phyloP scores from a whole-genome alignment of 2,888 invertebrate genomes.

The Slavum lentiscoides region DNA sequence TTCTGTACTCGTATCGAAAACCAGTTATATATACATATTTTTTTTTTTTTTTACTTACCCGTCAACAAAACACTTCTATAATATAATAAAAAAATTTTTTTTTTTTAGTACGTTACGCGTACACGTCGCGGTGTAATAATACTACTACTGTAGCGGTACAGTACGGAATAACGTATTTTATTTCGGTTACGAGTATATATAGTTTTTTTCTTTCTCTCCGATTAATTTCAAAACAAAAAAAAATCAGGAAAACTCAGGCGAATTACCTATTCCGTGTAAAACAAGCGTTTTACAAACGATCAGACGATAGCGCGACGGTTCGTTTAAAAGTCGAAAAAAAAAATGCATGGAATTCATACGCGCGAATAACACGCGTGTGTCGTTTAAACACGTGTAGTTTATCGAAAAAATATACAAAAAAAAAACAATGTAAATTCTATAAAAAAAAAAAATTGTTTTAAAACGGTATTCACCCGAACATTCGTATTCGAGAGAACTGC shows the following conservation, averaged over 20 bases:
- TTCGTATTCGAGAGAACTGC: too few species aligned
- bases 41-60: background rate
- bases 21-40: conserved; percentile 1
- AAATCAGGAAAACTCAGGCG: too few species aligned
- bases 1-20: background rate
- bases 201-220: background rate
- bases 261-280: too few species aligned
- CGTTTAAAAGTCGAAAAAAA: too few species aligned
- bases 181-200: background rate
- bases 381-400: too few species aligned
- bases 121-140: too few species aligned
- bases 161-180: too few species aligned
- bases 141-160: too few species aligned
- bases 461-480: background rate
- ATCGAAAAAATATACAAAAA: background rate
- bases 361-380: too few species aligned
- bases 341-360: too few species aligned
- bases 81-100: background rate
- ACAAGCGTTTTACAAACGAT: too few species aligned
- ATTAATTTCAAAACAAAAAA: background rate
- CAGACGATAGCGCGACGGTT: too few species aligned
- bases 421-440: background rate
- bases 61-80: background rate
- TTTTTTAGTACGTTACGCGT: background rate
- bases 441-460: background rate